Conservation (phyloP, 2,888 invertebrate species). For the Gasteruption jaculator region DNA sequence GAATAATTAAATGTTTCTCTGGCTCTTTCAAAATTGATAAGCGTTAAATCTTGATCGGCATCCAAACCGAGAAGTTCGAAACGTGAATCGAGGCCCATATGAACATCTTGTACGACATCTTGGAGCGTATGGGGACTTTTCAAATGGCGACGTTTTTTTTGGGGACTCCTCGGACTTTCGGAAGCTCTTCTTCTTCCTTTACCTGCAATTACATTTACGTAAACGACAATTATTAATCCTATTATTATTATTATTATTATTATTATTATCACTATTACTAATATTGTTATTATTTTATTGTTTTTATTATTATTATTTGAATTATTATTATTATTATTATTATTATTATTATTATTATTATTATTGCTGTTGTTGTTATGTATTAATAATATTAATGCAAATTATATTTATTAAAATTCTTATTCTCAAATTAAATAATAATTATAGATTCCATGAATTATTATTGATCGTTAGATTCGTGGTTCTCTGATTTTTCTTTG, state of each 20-base stretch:
- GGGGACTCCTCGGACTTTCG: conserved; percentile 39
- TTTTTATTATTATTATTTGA: too few relatives aligned
- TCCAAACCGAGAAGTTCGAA: conserved; percentile 44
- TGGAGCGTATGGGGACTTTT: conserved; percentile 35
- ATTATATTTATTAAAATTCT: too few relatives aligned
- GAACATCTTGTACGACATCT: conserved; percentile 29
- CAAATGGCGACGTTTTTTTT: conserved; percentile 40
- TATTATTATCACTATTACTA: too few relatives aligned
- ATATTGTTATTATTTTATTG: too few relatives aligned
- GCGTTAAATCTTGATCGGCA: conserved; percentile 41
- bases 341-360: neutral
- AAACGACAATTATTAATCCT: conserved; percentile 3
- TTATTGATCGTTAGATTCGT: too few relatives aligned
- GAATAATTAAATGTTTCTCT: conserved; percentile 38
- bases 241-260: neutral
- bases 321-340: too few relatives aligned
- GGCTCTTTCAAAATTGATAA: conserved; percentile 41
- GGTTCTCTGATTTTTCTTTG: too few relatives aligned
- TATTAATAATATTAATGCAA: too few relatives aligned
- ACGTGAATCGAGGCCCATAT: conserved; percentile 35
- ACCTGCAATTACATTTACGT: conserved; percentile 28
- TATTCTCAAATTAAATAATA: too few relatives aligned
- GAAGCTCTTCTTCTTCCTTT: conserved; percentile 40
- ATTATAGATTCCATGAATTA: too few relatives aligned
- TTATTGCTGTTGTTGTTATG: neutral